A percentile compares a stretch with the other conserved stretches of the same genome.
Conservation (phyloP, 2,888 invertebrate species). For the Tenthredo mesomela region DNA sequence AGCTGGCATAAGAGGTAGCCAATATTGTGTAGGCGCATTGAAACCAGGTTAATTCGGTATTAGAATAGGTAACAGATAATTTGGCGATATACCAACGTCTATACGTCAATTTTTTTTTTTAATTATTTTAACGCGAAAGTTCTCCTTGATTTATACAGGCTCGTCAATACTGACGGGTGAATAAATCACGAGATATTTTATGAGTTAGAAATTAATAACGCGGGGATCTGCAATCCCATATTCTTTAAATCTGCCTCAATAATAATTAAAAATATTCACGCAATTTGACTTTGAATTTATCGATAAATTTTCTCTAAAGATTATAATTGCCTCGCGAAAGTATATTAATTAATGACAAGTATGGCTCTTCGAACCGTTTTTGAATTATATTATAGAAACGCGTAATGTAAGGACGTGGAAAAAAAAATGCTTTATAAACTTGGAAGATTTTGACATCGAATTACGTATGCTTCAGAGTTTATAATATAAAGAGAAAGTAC, state of each 20-base stretch:
- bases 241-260: background rate
- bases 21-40: constrained; percentile 25
- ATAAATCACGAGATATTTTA: background rate
- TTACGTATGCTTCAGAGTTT: background rate
- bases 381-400: background rate
- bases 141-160: background rate
- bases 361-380: background rate
- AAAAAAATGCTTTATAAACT: constrained; percentile 13
- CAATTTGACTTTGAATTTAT: background rate
- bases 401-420: background rate
- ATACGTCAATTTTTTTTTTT: background rate
- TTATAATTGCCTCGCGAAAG: background rate
- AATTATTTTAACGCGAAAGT: constrained; percentile 10
- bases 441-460: background rate
- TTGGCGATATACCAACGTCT: background rate
- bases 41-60: constrained; percentile 19
- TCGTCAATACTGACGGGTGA: background rate
- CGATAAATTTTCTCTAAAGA: background rate
- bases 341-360: background rate
- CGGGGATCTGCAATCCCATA: background rate
- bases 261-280: background rate
- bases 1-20: background rate
- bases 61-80: background rate
- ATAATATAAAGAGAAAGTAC: constrained; percentile 25
- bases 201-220: background rate